Evolutionary conservation across 2,797 vertebrate genomes (phyloP).

Genomic region (Periparus ater): DNA sequence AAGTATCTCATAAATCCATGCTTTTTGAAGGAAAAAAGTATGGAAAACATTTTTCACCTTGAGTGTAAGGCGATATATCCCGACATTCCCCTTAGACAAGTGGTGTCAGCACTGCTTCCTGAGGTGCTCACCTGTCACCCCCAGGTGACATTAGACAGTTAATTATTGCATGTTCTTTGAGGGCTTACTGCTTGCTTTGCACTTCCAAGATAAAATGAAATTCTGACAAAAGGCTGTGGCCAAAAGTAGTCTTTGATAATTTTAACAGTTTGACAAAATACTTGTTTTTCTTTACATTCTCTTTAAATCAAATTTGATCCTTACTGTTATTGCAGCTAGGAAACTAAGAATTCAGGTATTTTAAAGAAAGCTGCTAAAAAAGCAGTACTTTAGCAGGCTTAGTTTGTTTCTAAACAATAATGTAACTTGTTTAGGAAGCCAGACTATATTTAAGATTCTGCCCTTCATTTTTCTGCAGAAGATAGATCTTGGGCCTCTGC

Average conservation of each 20-base stretch:
- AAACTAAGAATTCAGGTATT: not conserved
- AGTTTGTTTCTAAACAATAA: not conserved
- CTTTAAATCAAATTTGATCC: not conserved
- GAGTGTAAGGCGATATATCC: not conserved
- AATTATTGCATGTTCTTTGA: not conserved
- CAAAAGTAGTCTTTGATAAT: not conserved
- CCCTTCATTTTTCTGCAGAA: not conserved
- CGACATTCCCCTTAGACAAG: not conserved
- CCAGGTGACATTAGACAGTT: not conserved
- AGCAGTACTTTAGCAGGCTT: not conserved
- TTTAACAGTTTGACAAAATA: not conserved
- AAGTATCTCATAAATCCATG: not conserved
- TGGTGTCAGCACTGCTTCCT: not conserved
- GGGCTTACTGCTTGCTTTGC: not conserved
- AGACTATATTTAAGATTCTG: not conserved
- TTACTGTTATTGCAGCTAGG: not conserved
- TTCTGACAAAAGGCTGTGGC: not conserved
- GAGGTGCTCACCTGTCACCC: not conserved
- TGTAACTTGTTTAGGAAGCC: not conserved
- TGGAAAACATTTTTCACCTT: not conserved
- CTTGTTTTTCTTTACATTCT: not conserved
- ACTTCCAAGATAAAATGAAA: not conserved
- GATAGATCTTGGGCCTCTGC: not conserved
- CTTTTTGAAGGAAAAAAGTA: not conserved
- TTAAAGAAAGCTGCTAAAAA: not conserved